A percentile compares a stretch with the other conserved stretches of the same genome.
These are phyloP conservation scores for Collichthys lucidus DNA, from an alignment of 2,113 vertebrate species.

Conservation along the genomic window DNA sequence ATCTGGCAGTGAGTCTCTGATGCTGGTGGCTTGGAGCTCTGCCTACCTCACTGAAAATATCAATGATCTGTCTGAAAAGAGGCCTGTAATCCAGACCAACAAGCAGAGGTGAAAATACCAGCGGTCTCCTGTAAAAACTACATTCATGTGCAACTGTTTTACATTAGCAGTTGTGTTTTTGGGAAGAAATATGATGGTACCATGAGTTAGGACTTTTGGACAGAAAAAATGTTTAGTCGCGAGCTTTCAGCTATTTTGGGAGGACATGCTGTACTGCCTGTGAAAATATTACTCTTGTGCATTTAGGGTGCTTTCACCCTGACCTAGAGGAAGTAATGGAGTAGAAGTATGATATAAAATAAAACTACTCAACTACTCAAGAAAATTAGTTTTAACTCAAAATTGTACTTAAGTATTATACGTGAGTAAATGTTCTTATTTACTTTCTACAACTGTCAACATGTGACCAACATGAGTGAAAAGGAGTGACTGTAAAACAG, in stretches of 20 bases:
- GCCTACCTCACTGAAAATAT: conserved; percentile 17
- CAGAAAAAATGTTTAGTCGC: not conserved
- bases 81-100: conserved; percentile 1
- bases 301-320: not conserved
- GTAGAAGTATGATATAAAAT: not conserved
- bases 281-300: not conserved
- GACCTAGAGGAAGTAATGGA: not conserved
- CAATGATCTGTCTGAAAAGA: not conserved
- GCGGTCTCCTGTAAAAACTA: not conserved
- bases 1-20: conserved; percentile 42
- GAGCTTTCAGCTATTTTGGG: not conserved
- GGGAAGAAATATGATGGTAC: too few relatives aligned
- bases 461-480: not conserved
- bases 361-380: not conserved
- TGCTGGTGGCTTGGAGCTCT: conserved; percentile 10
- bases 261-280: not conserved
- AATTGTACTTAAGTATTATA: not conserved
- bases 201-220: not conserved
- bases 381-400: not conserved
- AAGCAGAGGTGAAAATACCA: conserved; percentile 9
- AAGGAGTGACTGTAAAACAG: not conserved
- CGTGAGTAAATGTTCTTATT: not conserved
- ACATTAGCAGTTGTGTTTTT: not conserved
- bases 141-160: conserved; percentile 1
- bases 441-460: not conserved